phyloP scores from a whole-genome alignment of 2,797 vertebrate species.

The Poecilia picta region DNA sequence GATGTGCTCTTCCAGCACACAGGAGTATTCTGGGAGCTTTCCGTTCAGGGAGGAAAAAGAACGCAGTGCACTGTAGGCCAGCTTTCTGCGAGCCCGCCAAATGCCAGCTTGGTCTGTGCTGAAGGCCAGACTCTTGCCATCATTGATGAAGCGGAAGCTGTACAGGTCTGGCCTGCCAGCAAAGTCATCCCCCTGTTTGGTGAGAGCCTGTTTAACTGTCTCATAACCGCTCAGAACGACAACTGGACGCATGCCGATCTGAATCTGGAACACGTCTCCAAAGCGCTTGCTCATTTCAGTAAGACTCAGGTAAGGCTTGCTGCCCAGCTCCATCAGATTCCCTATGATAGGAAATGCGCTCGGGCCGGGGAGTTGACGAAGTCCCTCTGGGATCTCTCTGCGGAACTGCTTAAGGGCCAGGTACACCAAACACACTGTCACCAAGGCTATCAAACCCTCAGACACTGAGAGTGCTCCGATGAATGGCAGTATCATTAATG shows the following conservation, averaged over 20 bases:
- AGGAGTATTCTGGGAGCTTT: slow-evolving; percentile 75
- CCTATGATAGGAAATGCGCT: slow-evolving; percentile 87
- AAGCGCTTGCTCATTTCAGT: slow-evolving; percentile 83
- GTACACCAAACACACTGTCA: slow-evolving; percentile 77
- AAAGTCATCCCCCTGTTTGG: slow-evolving; percentile 90
- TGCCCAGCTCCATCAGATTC: slow-evolving; percentile 82
- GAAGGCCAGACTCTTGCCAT: slow-evolving; percentile 88
- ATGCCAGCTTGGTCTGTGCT: slow-evolving; percentile 82
- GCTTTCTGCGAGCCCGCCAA: slow-evolving; percentile 86
- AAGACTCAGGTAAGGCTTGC: slow-evolving; percentile 84
- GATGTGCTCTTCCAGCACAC: slow-evolving; percentile 89
- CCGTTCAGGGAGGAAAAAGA: slow-evolving; percentile 82
- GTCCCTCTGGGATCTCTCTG: slow-evolving; percentile 79
- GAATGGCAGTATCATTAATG: slow-evolving; percentile 75
- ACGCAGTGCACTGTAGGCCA: slow-evolving; percentile 88
- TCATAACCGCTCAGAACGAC: slow-evolving; percentile 87
- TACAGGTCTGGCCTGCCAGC: slow-evolving; percentile 86
- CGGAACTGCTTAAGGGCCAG: slow-evolving; percentile 72
- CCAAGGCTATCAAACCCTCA: slow-evolving; percentile 79
- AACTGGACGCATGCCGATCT: slow-evolving; percentile 87
- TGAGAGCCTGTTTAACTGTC: slow-evolving; percentile 86
- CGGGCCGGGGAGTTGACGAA: slow-evolving; percentile 85
- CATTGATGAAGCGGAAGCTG: slow-evolving; percentile 68
- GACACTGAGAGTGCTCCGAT: slow-evolving; percentile 74
- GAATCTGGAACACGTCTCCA: slow-evolving; percentile 86